Base-by-base conservation (phyloP, 64 coral and sea anemone genomes). In the Catalaphyllia jardinei region DNA sequence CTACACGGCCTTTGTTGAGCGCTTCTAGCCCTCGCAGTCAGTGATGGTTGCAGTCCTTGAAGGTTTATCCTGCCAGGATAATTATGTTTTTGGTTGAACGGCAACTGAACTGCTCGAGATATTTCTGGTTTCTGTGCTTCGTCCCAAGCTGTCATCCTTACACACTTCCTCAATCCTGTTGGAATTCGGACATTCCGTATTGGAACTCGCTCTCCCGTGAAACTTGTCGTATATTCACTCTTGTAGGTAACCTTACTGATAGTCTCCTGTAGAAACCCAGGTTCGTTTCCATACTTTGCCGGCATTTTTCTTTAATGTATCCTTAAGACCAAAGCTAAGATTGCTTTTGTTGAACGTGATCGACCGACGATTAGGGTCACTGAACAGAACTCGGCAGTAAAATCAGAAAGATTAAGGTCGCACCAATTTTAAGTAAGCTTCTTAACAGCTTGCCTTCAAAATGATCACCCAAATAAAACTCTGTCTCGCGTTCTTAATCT, bases 191-290 rank as follows among this genome's bases (percentile, higher is more conserved):
- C 62, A 57, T 90, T 92, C 57, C 87, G 87, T 10, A 93, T 72
- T 72, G 95, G 95, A 16, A 65, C 54, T 50, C 84, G 78, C 16
- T 78, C 55, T 9, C 95, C 95, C 8, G 87, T 85, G 72, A 67
- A 97, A 62, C 75, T 89, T 64, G 92, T 73, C 15, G 88, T 62
- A 42, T 97, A 97, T 79, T 97, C 95, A 22, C 88, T 91, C 51
- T 88, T 89, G 85, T 97, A 97, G 7, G 90, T 54, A 13, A 91
- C 87, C 27, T 84, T 86, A 54, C 90, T 94, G 52, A 97, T 82
- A 10, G 95, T 97, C 38, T 93, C 95, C 57, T 89, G 75, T 11
- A 97, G 28, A 61, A 93, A 52, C 20, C 77, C 89, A 20, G 76
- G 78, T 24, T 90, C 77, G 15, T 57, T 84, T 85, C 83, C 87